Evolutionary conservation across 2,888 invertebrate species (phyloP).

Genomic region (Ischnura elegans): DNA sequence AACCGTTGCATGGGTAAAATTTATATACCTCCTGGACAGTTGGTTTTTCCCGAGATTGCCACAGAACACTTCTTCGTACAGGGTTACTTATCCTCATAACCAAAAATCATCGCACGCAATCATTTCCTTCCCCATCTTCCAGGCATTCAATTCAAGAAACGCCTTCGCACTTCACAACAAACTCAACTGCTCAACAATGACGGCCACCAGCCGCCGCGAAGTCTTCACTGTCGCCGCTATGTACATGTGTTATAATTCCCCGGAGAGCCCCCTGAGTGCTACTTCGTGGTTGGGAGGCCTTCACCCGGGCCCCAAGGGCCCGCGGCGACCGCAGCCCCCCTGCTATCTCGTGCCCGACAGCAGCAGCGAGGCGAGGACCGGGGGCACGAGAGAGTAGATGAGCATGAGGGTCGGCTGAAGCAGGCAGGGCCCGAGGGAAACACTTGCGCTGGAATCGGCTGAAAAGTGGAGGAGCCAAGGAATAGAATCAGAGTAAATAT

Average conservation of each 20-base stretch:
- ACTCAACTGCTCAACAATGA: not conserved
- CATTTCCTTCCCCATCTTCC: not conserved
- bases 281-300: not conserved
- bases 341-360: slow-evolving; percentile 10
- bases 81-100: not conserved
- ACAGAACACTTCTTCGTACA: not conserved
- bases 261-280: not conserved
- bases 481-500: too few relatives aligned
- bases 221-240: not conserved
- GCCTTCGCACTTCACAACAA: not conserved
- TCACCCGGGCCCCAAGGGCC: not conserved
- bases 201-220: not conserved
- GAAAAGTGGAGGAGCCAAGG: not conserved
- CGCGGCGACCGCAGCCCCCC: not conserved
- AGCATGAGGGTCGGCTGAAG: not conserved
- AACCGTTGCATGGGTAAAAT: not conserved
- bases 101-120: not conserved
- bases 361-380: not conserved
- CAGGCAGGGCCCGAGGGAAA: not conserved
- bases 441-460: not conserved
- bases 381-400: not conserved
- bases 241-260: not conserved
- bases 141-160: not conserved
- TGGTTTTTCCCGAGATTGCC: not conserved
- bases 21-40: not conserved